phyloP scores from a whole-genome alignment of 2,888 invertebrate genomes.

The Calliphora vomitoria region DNA sequence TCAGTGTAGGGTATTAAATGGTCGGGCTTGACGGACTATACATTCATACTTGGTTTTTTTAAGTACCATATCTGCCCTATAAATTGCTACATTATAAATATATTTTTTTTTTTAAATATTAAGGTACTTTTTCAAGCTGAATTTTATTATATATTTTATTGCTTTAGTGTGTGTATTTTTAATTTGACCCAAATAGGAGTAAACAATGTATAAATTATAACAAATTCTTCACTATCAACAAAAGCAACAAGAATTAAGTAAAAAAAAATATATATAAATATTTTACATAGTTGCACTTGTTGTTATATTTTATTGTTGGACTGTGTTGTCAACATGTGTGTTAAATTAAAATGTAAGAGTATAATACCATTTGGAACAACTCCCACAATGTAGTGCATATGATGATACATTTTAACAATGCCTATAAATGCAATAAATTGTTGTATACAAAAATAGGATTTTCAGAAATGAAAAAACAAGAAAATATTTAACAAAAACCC shows the following conservation, averaged over 20 bases:
- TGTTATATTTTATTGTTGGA: not conserved
- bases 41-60: not conserved
- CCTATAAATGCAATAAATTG: slow-evolving; percentile 28
- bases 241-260: slow-evolving; percentile 29
- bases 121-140: not conserved
- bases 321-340: slow-evolving; percentile 37
- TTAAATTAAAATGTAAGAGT: slow-evolving; percentile 31
- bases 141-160: slow-evolving; percentile 36
- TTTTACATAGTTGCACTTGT: slow-evolving; percentile 23
- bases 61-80: not conserved
- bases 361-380: slow-evolving; percentile 1
- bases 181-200: slow-evolving; percentile 49
- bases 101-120: not conserved
- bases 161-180: slow-evolving; percentile 44
- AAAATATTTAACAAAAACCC: not conserved
- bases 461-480: not conserved
- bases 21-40: not conserved
- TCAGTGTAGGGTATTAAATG: no score
- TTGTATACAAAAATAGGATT: slow-evolving; percentile 19
- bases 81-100: not conserved
- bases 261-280: not conserved
- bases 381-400: not conserved
- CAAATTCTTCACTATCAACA: slow-evolving; percentile 10
- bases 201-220: slow-evolving; percentile 6
- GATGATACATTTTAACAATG: slow-evolving; percentile 31